Base-by-base conservation (phyloP, 2,797 vertebrate species). In the Podarcis lilfordi region DNA sequence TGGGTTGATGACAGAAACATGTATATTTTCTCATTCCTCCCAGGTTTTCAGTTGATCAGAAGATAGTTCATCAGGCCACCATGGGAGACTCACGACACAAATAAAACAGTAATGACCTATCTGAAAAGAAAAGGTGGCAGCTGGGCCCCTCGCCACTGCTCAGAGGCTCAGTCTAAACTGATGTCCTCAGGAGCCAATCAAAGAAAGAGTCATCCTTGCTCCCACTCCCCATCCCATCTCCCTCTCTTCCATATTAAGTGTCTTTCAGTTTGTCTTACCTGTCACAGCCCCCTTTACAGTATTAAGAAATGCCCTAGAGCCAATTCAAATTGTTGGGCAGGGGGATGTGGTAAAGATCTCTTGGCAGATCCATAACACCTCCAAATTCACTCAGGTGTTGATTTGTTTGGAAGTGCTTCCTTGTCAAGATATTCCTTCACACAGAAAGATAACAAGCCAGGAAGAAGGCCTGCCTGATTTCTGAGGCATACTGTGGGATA, bases 171-270 rank as follows among this genome's bases (percentile, higher is more conserved):
- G 50, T 50, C 40, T 79, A 86, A 76, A 25, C 0, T 84, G 92
- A 88, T 43, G 68, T 35, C 89, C 91, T 76, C 45, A 29, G 27
- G 64, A 69, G 75, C 71, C 88, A 91, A 85, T 32, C 40, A 88
- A 66, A 84, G 81, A 82, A 45, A 74, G 59, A 69, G 13, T 35
- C 0, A 0, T 32, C 8, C 59, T 89, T 85, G 23, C 78, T n/a
- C n/a, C 85, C 91, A 32, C 8, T 8, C 79, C 71, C 86, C 84
- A 86, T 89, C 50, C 84, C 86, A 76, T 29, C 43, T 84, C 0
- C 50, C 64, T 89, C 45, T 87, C 75, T 72, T 92, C 86, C 82
- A 75, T 45, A 86, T 88, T 88, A 82, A 0, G 1, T 66, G 74
- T 32, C 59, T 89, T 75, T 68, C 86, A 2, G 35, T 89, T 89